Evolutionary conservation across 2,888 invertebrate genomes (phyloP), one percentile per base, ranked within the genome.

Genomic region (Acrobasis repandana): DNA sequence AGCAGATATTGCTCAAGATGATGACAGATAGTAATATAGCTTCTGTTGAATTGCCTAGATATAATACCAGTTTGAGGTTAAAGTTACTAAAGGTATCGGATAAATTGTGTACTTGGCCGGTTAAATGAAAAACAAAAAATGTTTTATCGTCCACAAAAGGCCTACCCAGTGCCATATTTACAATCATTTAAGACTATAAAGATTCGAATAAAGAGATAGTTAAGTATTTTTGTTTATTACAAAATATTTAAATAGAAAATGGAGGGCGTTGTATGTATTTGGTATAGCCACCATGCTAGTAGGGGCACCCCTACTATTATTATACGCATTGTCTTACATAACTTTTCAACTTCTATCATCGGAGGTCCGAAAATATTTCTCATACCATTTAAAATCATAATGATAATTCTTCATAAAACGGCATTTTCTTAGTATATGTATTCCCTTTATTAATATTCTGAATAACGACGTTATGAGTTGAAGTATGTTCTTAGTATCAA

Each of bases 1-100:
- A 20, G 34, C 48, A 20, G 49, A 43, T 59, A 63, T 58, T 61
- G 58, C 33, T 60, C 51, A 52, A 34, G 36, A 61, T 47, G 38
- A 56, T 51, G 56, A 56, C 50, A 57, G 59, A 60, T 59, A 60
- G 52, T 34, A 34, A 52, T 51, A 59, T 60, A 14, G 52, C 60
- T 60, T 54, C 60, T 57, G 61, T 61, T 50, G 33, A 51, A 47
- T 52, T 61, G 34, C 56, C 28, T 56, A 43, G 38, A 48, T 50
- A 57, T 46, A 46, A 46, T 20, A 56, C 47, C 56, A 57, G 47
- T 54, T 38, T 54, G 54, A 20, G 38, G 20, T 38, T 54, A 36
- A 52, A 36, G 54, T 54, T 54, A 43, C 38, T 38, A 15, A 54
- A 54, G 54, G 38, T 54, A 54, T 38, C 54, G 54, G 18, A 36